A percentile compares a stretch with the other conserved stretches of the same genome.
phyloP scores from a whole-genome alignment of 1,140 invertebrate genomes.

The Drosophila simulans region DNA sequence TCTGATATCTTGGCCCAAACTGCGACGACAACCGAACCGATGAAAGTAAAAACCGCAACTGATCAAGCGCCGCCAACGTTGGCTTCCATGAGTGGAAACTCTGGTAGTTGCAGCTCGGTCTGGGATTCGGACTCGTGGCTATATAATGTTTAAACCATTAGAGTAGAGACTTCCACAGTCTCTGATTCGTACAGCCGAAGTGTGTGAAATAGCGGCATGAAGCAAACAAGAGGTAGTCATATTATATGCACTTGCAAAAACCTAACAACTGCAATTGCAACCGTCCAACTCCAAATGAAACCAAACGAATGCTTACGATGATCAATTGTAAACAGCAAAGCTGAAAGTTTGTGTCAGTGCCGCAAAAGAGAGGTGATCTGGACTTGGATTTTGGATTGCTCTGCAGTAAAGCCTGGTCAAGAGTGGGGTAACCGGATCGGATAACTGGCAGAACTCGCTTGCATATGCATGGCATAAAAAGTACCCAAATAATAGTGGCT shows the following conservation, averaged over 20 bases:
- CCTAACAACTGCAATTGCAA: conserved; percentile 53
- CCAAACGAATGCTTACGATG: conserved; percentile 62
- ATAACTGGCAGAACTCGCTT: conserved; percentile 46
- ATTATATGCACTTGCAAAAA: conserved; percentile 64
- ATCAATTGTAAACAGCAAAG: conserved; percentile 52
- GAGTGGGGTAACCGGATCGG: conserved; percentile 52
- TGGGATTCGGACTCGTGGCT: conserved; percentile 25
- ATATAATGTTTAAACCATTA: background rate
- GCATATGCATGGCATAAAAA: conserved; percentile 32
- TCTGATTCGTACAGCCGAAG: background rate
- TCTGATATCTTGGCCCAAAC: conserved; percentile 11
- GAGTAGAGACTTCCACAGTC: background rate
- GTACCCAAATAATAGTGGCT: conserved; percentile 23
- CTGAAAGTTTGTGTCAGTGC: background rate
- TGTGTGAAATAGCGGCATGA: conserved; percentile 53
- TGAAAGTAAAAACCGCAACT: conserved; percentile 84
- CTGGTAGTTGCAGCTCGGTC: conserved; percentile 28
- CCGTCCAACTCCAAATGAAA: conserved; percentile 47
- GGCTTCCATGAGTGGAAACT: conserved; percentile 33
- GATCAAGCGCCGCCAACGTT: conserved; percentile 71
- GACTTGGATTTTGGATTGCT: conserved; percentile 5
- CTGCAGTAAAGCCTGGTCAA: background rate
- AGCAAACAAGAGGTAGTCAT: conserved; percentile 71
- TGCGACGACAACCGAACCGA: conserved; percentile 69
- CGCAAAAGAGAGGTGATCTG: conserved; percentile 1